Evolutionary conservation across 2,797 vertebrate species (phyloP).

Genomic region (Tarsius wallacei): DNA sequence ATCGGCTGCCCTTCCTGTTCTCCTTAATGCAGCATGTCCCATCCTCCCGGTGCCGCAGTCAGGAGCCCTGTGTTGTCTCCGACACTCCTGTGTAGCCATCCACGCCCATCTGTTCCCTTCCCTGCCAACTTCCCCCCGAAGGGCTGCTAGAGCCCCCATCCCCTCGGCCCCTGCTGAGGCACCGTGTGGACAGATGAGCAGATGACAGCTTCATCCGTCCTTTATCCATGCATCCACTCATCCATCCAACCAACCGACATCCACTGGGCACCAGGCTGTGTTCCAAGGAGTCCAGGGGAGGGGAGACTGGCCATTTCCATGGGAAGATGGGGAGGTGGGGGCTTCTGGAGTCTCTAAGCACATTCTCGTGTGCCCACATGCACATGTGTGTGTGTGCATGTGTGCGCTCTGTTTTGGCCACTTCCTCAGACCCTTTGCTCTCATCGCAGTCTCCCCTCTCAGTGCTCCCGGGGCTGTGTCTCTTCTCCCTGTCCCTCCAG

Average conservation of each 20-base stretch:
- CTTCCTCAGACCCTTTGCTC: neutral
- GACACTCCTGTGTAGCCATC: neutral
- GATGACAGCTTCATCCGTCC: neutral
- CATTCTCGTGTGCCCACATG: neutral
- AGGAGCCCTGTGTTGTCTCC: neutral
- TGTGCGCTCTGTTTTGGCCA: too few species aligned
- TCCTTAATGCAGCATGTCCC: neutral
- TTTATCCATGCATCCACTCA: neutral
- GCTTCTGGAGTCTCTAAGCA: neutral
- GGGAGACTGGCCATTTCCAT: neutral
- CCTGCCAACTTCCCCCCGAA: neutral
- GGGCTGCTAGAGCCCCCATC: neutral
- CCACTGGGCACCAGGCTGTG: neutral
- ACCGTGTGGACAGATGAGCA: neutral
- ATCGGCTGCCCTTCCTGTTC: neutral
- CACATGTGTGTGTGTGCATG: too few species aligned
- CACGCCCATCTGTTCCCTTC: neutral
- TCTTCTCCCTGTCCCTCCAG: neutral
- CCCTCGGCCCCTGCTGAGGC: neutral
- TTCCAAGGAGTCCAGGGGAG: neutral
- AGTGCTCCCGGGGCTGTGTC: neutral
- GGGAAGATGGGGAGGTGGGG: neutral
- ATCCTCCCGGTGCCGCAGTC: fast-evolving
- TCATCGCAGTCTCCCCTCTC: too few species aligned
- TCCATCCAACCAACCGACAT: neutral